Evolutionary conservation across 2,797 vertebrate species (phyloP).

Genomic region (Hoplostethus atlanticus): DNA sequence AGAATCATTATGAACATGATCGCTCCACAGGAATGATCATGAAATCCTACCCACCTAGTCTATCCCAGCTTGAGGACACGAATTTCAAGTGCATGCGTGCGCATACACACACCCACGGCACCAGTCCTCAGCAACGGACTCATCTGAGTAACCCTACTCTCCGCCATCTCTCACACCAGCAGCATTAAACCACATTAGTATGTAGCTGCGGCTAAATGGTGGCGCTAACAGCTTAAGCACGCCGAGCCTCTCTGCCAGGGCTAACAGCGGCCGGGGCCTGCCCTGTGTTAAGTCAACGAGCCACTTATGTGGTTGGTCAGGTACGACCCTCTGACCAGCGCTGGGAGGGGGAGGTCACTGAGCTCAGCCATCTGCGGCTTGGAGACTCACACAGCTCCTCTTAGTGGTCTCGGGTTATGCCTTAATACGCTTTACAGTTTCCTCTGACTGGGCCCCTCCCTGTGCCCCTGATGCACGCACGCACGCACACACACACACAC

Average conservation of each 20-base stretch:
- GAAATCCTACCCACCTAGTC: constrained; percentile 45
- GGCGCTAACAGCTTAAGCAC: constrained; percentile 63
- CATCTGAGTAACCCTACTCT: constrained; percentile 45
- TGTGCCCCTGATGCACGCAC: constrained; percentile 13
- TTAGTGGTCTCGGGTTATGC: constrained; percentile 77
- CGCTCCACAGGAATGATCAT: constrained; percentile 35
- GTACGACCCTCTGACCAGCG: constrained; percentile 74
- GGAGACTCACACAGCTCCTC: constrained; percentile 73
- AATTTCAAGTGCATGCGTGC: constrained; percentile 14
- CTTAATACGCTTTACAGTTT: constrained; percentile 80
- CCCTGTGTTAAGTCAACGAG: constrained; percentile 76
- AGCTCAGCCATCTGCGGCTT: constrained; percentile 79
- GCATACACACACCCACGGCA: neutral
- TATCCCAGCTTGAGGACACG: constrained; percentile 30
- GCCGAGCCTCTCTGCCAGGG: constrained; percentile 43
- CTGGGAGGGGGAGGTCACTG: constrained; percentile 37
- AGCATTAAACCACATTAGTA: constrained; percentile 65
- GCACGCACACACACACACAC: constrained; percentile 14
- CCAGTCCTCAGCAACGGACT: constrained; percentile 37
- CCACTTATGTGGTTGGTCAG: constrained; percentile 79
- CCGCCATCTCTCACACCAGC: constrained; percentile 46
- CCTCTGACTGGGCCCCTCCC: constrained; percentile 61
- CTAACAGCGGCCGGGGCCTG: constrained; percentile 59
- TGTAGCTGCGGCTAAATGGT: constrained; percentile 53
- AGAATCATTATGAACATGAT: constrained; percentile 39